These are phyloP conservation scores for Diadema setosum DNA, from an alignment of 35 echinoderm and acorn worm genomes.

Conservation along the genomic window DNA sequence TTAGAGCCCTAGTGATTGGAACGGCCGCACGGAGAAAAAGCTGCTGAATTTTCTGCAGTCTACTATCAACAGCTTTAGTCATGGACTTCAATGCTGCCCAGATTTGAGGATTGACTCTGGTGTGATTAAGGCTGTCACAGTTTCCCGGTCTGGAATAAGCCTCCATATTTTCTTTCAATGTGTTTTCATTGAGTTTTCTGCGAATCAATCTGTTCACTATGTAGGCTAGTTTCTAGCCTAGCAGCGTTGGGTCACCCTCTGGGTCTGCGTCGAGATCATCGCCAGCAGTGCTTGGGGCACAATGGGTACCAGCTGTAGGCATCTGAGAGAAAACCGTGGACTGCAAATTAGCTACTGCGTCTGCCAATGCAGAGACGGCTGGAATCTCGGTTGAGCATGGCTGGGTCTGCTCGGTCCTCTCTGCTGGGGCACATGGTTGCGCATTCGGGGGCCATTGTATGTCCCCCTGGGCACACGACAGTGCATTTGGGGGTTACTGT, in stretches of 20 bases:
- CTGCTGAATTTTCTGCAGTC: background rate
- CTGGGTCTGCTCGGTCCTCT: background rate
- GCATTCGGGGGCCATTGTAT: background rate
- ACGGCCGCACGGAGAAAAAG: background rate
- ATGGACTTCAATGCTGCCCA: background rate
- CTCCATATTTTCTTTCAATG: background rate
- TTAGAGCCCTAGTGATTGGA: background rate
- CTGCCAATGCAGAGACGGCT: background rate
- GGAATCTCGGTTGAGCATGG: background rate
- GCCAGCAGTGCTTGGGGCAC: background rate
- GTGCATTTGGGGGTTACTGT: too few relatives aligned
- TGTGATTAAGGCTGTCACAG: background rate
- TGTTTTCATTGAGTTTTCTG: background rate
- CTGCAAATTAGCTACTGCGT: background rate
- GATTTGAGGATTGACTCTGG: background rate
- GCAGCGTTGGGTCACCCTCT: background rate
- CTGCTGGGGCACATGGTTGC: background rate
- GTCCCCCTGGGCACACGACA: background rate
- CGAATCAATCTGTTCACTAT: background rate
- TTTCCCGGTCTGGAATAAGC: background rate
- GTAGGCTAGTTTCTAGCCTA: background rate
- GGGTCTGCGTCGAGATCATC: background rate
- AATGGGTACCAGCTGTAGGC: background rate
- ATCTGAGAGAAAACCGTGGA: background rate
- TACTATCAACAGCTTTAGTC: background rate